Percentiles rank a stretch among this genome's conserved stretches.
phyloP scores from a whole-genome alignment of 1,140 invertebrate species.

The Saccostrea cuccullata region DNA sequence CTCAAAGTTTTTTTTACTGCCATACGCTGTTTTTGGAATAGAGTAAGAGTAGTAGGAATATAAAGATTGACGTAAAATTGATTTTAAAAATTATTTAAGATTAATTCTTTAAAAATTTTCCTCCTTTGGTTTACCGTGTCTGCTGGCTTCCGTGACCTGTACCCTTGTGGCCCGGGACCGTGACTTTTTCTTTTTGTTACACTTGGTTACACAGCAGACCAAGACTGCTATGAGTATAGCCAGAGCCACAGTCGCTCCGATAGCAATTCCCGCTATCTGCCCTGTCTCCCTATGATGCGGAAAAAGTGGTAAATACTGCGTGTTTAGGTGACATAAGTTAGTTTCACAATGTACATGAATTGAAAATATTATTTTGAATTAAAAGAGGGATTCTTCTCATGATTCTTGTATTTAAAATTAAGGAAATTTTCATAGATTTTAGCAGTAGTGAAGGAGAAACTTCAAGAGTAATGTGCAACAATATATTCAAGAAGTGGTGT shows the following conservation, averaged over 20 bases:
- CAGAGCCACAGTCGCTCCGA: background rate
- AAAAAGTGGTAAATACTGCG: no score
- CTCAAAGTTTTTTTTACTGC: background rate
- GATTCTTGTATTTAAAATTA: no score
- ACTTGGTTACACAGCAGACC: background rate
- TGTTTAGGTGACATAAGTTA: no score
- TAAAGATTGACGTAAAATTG: background rate
- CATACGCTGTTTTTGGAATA: background rate
- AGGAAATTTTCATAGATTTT: no score
- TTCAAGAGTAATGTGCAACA: no score
- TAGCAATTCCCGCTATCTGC: background rate
- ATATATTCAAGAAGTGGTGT: no score
- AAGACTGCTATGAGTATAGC: background rate
- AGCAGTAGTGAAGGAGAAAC: no score
- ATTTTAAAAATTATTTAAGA: no score
- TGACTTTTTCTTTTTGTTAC: conserved; percentile 14
- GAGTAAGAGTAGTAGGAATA: background rate
- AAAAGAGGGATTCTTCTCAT: no score
- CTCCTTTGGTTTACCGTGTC: background rate
- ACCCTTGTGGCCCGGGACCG: background rate
- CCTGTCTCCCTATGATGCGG: background rate
- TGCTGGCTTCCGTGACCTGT: background rate
- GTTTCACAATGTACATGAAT: no score
- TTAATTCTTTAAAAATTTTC: no score
- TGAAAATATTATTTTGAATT: no score